Conservation (phyloP, 2,113 vertebrate species). For the Megalops atlanticus region DNA sequence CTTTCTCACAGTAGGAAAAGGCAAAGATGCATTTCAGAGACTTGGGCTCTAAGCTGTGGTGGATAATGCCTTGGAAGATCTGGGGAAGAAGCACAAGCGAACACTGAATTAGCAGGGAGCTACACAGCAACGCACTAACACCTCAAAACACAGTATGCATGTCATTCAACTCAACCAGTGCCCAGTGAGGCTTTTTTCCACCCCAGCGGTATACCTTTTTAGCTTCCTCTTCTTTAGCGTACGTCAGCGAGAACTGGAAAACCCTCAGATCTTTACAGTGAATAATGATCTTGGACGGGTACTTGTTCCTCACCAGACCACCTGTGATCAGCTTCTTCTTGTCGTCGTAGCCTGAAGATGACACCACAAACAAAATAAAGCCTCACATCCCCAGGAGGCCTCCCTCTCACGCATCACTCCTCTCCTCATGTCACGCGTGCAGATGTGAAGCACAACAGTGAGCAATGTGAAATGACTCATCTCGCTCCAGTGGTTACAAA, state of each 20-base stretch:
- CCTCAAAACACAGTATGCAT: neutral
- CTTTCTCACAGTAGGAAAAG: constrained; percentile 78
- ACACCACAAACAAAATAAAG: constrained; percentile 14
- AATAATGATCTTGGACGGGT: constrained; percentile 81
- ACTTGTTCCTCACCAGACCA: constrained; percentile 74
- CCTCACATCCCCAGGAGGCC: neutral
- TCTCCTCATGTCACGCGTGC: too few relatives aligned
- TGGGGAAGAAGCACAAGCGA: constrained; percentile 47
- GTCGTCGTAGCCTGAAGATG: constrained; percentile 80
- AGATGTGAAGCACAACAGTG: too few relatives aligned
- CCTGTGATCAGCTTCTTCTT: constrained; percentile 78
- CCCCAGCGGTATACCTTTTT: constrained; percentile 70
- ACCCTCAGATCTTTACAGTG: constrained; percentile 86
- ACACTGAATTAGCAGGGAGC: neutral
- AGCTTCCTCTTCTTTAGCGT: constrained; percentile 84
- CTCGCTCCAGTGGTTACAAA: neutral
- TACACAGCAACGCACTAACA: too few relatives aligned
- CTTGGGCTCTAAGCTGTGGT: constrained; percentile 81
- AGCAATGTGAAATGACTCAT: neutral
- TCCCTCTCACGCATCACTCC: neutral
- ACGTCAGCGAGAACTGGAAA: constrained; percentile 82
- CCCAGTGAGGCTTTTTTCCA: neutral
- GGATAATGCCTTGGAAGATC: constrained; percentile 86
- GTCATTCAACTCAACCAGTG: neutral
- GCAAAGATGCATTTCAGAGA: constrained; percentile 84